These are phyloP conservation scores for Chironomus tepperi DNA, from an alignment of 1,140 invertebrate genomes.

Conservation along the genomic window DNA sequence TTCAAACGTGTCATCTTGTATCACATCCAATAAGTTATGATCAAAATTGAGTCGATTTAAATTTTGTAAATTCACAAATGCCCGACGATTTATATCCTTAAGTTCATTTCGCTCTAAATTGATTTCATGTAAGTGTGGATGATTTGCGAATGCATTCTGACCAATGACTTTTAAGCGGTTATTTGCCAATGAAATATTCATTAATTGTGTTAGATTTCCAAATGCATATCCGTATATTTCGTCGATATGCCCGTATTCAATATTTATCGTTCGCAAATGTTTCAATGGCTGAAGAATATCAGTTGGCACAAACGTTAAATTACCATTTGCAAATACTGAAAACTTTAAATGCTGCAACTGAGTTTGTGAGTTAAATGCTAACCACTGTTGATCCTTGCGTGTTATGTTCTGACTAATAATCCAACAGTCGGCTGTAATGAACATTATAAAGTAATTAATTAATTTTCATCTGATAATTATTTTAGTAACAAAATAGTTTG, in stretches of 20 bases:
- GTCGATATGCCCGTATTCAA: slow-evolving; percentile 60
- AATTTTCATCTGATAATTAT: too few relatives aligned
- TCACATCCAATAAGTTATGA: slow-evolving; percentile 59
- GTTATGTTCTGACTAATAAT: slow-evolving; percentile 54
- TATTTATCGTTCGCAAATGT: slow-evolving; percentile 52
- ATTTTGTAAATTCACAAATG: slow-evolving; percentile 59
- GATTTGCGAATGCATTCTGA: slow-evolving; percentile 54
- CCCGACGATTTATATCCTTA: slow-evolving; percentile 55
- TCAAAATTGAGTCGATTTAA: slow-evolving; percentile 56
- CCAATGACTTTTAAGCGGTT: slow-evolving; percentile 57
- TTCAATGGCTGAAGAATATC: slow-evolving; percentile 54
- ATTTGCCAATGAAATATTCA: slow-evolving; percentile 53
- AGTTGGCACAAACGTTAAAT: slow-evolving; percentile 57
- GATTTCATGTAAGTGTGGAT: slow-evolving; percentile 53
- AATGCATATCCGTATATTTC: slow-evolving; percentile 58
- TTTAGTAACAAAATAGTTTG: too few relatives aligned
- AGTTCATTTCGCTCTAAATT: slow-evolving; percentile 64
- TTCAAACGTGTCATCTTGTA: slow-evolving; percentile 61
- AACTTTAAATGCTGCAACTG: slow-evolving; percentile 57
- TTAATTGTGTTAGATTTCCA: slow-evolving; percentile 55
- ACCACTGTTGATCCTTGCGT: slow-evolving; percentile 56
- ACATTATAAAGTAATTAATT: neutral
- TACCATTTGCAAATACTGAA: slow-evolving; percentile 54
- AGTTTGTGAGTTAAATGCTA: slow-evolving; percentile 59
- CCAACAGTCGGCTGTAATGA: slow-evolving; percentile 48